Conservation (phyloP, 2,888 invertebrate genomes). For the Oscheius onirici region DNA sequence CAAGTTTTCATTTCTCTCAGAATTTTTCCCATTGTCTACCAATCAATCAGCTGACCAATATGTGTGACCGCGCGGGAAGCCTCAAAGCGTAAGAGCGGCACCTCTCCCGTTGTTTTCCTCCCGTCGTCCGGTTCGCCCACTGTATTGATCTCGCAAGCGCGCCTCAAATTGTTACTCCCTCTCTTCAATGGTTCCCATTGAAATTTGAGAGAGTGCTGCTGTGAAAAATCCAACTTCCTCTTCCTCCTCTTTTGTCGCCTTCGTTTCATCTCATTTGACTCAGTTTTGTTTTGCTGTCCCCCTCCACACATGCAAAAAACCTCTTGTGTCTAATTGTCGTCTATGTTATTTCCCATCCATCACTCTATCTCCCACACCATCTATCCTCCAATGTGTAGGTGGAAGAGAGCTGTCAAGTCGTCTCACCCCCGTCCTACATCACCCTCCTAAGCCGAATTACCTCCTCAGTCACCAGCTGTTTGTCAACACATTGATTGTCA, state of each 20-base stretch:
- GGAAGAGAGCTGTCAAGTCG: not conserved
- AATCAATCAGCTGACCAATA: not conserved
- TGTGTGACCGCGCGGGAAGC: not conserved
- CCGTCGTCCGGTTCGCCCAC: slow-evolving; percentile 21
- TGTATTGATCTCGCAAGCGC: slow-evolving; percentile 26
- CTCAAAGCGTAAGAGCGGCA: slow-evolving; percentile 24
- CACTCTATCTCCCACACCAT: not conserved
- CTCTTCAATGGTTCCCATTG: not conserved
- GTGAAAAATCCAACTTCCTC: too few species aligned
- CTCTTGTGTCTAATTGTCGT: not conserved
- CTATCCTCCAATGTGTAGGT: too few species aligned
- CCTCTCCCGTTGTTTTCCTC: slow-evolving; percentile 27
- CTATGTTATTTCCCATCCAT: slow-evolving; percentile 6
- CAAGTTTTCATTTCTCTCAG: slow-evolving; percentile 80
- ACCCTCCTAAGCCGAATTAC: not conserved
- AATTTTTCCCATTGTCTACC: not conserved
- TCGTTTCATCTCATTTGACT: not conserved
- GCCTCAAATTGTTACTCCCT: not conserved
- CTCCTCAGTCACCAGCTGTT: not conserved
- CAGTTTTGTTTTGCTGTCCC: not conserved
- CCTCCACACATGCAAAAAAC: not conserved
- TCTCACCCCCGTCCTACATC: not conserved
- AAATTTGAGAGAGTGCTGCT: not conserved
- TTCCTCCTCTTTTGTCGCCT: not conserved
- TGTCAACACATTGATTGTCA: not conserved